Conservation (phyloP, 2,113 vertebrate genomes). For the Muntiacus muntjak region DNA sequence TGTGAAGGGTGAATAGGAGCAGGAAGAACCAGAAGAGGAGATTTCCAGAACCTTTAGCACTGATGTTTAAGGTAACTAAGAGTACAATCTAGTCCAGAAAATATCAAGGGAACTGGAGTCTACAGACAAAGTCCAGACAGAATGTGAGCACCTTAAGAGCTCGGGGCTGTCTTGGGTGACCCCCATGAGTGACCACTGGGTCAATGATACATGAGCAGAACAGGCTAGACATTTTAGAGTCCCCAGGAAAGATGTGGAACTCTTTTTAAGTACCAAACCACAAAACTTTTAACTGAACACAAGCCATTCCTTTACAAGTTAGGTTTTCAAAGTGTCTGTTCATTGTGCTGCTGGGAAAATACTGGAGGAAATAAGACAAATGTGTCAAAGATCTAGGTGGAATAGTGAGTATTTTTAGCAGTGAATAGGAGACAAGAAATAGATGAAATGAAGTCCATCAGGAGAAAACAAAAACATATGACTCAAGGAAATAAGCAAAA, state of each 20-base stretch:
- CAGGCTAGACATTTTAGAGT: not conserved
- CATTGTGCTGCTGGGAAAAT: slow-evolving; percentile 3
- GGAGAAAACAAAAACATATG: slow-evolving; percentile 52
- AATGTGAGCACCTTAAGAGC: not conserved
- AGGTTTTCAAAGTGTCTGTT: not conserved
- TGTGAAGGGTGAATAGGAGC: not conserved
- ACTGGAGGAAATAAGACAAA: not conserved
- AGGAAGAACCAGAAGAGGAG: not conserved
- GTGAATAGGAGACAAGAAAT: not conserved
- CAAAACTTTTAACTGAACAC: slow-evolving; percentile 4
- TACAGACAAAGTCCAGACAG: not conserved
- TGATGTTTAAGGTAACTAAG: not conserved
- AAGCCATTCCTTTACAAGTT: slow-evolving; percentile 25
- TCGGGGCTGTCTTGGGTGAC: fast-evolving
- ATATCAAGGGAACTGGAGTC: not conserved
- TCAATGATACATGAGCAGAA: not conserved
- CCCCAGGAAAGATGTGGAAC: not conserved
- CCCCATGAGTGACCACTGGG: not conserved
- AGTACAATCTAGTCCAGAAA: not conserved
- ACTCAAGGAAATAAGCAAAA: slow-evolving; percentile 32
- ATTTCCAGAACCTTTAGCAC: not conserved
- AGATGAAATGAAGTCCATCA: slow-evolving; percentile 41
- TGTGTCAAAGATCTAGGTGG: not conserved
- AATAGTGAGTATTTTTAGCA: slow-evolving; percentile 4
- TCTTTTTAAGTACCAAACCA: not conserved